phyloP scores from a whole-genome alignment of 2,797 vertebrate species.

The Macropodus opercularis region DNA sequence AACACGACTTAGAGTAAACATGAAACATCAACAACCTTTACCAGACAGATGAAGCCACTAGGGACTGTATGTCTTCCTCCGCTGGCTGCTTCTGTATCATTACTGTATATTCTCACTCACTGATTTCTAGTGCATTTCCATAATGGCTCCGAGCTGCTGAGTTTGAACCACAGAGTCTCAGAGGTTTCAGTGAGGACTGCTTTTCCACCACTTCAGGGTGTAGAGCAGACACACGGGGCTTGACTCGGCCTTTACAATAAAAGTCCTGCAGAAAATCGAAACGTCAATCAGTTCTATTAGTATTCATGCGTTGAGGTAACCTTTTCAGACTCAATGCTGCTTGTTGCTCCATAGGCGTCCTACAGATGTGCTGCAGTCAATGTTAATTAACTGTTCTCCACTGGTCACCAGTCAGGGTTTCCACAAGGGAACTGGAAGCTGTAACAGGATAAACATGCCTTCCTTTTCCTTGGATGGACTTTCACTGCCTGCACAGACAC shows the following conservation, averaged over 20 bases:
- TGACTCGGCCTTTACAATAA: slow-evolving; percentile 52
- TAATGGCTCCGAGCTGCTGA: slow-evolving; percentile 4
- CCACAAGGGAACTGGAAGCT: slow-evolving; percentile 16
- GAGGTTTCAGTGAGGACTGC: slow-evolving; percentile 23
- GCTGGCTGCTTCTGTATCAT: not conserved
- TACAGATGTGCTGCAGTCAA: slow-evolving; percentile 68
- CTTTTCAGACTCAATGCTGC: slow-evolving; percentile 65
- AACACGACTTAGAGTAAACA: not conserved
- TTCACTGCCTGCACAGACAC: not conserved
- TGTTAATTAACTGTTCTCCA: slow-evolving; percentile 70
- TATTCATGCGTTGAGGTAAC: slow-evolving; percentile 68
- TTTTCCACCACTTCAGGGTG: slow-evolving; percentile 39
- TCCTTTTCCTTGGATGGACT: not conserved
- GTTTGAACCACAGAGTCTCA: slow-evolving; percentile 23
- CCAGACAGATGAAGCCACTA: too few relatives aligned
- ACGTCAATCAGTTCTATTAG: slow-evolving; percentile 79
- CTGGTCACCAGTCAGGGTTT: slow-evolving; percentile 23
- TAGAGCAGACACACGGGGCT: slow-evolving; percentile 46
- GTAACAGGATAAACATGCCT: not conserved
- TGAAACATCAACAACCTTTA: not conserved
- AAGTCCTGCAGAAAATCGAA: slow-evolving; percentile 61
- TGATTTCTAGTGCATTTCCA: slow-evolving; percentile 11
- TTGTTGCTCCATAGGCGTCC: slow-evolving; percentile 66
- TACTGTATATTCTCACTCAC: slow-evolving; percentile 1
- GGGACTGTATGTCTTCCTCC: not conserved